Percentiles rank a stretch among this genome's conserved stretches.
Conservation (phyloP, 2,888 invertebrate species). For the Serrognathus titanus region DNA sequence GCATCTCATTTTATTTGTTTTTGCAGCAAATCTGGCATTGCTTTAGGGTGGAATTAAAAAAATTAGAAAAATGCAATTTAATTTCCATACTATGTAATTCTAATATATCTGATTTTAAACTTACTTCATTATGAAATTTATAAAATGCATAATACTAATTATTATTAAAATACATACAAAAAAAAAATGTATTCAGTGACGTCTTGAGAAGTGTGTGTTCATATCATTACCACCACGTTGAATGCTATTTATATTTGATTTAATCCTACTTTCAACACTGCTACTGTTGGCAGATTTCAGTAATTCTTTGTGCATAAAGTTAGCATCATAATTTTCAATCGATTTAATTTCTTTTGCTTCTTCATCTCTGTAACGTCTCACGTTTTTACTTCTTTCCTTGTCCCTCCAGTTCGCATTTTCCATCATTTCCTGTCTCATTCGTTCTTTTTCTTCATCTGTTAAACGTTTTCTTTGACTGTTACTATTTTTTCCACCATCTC, state of each 20-base stretch:
- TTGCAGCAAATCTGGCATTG: too few species aligned
- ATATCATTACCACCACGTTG: conserved; percentile 77
- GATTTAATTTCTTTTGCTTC: conserved; percentile 50
- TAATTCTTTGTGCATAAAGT: conserved; percentile 61
- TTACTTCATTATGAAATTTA: too few species aligned
- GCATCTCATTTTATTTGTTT: too few species aligned
- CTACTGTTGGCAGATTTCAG: conserved; percentile 62
- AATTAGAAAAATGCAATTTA: too few species aligned
- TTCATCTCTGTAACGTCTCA: conserved; percentile 61
- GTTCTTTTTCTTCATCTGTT: conserved; percentile 66
- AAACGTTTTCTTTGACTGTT: conserved; percentile 39
- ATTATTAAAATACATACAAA: too few species aligned
- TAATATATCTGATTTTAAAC: too few species aligned
- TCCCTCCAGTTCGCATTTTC: conserved; percentile 72
- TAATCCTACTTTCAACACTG: conserved; percentile 79
- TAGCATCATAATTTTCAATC: conserved; percentile 51
- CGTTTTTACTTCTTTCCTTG: conserved; percentile 60
- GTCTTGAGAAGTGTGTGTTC: conserved; percentile 75
- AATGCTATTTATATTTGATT: conserved; percentile 85
- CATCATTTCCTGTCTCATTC: conserved; percentile 75
- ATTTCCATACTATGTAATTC: too few species aligned
- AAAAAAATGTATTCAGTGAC: conserved; percentile 4
- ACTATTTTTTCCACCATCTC: conserved; percentile 3
- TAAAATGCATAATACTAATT: too few species aligned
- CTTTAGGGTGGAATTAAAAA: too few species aligned